Evolutionary conservation across 2,888 invertebrate genomes (phyloP).

Genomic region (Nemapogon koenigi): DNA sequence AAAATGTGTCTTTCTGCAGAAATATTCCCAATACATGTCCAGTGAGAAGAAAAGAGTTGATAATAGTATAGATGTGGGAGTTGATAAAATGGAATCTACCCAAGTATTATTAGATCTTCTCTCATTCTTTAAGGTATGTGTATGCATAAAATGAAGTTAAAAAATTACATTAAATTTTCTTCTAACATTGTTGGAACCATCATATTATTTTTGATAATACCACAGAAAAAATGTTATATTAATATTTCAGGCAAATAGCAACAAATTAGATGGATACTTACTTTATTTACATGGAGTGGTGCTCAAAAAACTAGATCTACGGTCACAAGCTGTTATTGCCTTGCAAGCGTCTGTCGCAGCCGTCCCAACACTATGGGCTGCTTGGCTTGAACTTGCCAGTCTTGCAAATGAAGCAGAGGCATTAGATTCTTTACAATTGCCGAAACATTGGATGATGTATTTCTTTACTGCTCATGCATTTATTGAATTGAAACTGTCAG

Average conservation of each 20-base stretch:
- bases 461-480: slow-evolving; percentile 92
- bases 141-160: slow-evolving; percentile 8
- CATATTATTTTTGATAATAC: too few relatives aligned
- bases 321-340: slow-evolving; percentile 77
- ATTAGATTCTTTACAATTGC: slow-evolving; percentile 69
- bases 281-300: slow-evolving; percentile 91
- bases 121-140: slow-evolving; percentile 49
- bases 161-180: too few relatives aligned
- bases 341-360: slow-evolving; percentile 79
- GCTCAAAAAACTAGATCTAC: slow-evolving; percentile 83
- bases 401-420: slow-evolving; percentile 85
- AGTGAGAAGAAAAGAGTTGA: slow-evolving; percentile 90
- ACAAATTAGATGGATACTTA: slow-evolving; percentile 83
- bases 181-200: too few relatives aligned
- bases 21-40: slow-evolving; percentile 87
- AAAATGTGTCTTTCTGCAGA: slow-evolving; percentile 81
- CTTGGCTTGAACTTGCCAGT: slow-evolving; percentile 91
- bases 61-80: slow-evolving; percentile 57
- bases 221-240: not conserved
- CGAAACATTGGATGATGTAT: slow-evolving; percentile 93
- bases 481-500: slow-evolving; percentile 87
- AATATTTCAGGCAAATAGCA: slow-evolving; percentile 36
- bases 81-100: slow-evolving; percentile 45
- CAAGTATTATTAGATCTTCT: slow-evolving; percentile 49
- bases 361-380: slow-evolving; percentile 91